phyloP scores from a whole-genome alignment of 2,888 invertebrate species.

The Odiellus spinosus region DNA sequence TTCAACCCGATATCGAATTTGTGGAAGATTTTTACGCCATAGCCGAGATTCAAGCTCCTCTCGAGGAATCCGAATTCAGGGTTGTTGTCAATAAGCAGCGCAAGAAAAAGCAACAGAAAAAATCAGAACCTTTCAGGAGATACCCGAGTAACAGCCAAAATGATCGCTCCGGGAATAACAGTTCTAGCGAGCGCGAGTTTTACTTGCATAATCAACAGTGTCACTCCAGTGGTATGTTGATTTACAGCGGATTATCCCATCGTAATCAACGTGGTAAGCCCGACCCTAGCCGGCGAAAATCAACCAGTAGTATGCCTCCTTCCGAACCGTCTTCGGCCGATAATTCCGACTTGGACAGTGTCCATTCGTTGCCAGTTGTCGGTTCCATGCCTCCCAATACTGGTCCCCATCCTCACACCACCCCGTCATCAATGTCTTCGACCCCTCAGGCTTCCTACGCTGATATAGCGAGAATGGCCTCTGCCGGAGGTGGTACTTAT shows the following conservation, averaged over 20 bases:
- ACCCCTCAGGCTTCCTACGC: conserved; percentile 54
- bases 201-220: conserved; percentile 6
- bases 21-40: conserved; percentile 13
- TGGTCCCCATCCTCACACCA: conserved; percentile 22
- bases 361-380: conserved; percentile 59
- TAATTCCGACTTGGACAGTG: conserved; percentile 59
- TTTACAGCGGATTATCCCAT: conserved; percentile 9
- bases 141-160: not conserved
- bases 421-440: conserved; percentile 25
- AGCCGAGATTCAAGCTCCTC: conserved; percentile 8
- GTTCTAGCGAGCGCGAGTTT: conserved; percentile 1
- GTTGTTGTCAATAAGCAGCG: conserved; percentile 68
- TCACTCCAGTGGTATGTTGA: conserved; percentile 7
- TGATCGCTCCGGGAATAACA: not conserved
- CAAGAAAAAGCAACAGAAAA: conserved; percentile 9
- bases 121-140: conserved; percentile 11
- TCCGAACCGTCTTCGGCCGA: conserved; percentile 64
- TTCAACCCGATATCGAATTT: conserved; percentile 1
- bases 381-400: conserved; percentile 32
- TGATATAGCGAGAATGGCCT: conserved; percentile 46
- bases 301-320: conserved; percentile 61
- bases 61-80: conserved; percentile 45
- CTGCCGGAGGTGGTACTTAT: no score
- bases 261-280: conserved; percentile 15
- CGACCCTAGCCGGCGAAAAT: conserved; percentile 37